phyloP scores from a whole-genome alignment of 2,888 invertebrate species.

The Lamellibrachia satsuma region DNA sequence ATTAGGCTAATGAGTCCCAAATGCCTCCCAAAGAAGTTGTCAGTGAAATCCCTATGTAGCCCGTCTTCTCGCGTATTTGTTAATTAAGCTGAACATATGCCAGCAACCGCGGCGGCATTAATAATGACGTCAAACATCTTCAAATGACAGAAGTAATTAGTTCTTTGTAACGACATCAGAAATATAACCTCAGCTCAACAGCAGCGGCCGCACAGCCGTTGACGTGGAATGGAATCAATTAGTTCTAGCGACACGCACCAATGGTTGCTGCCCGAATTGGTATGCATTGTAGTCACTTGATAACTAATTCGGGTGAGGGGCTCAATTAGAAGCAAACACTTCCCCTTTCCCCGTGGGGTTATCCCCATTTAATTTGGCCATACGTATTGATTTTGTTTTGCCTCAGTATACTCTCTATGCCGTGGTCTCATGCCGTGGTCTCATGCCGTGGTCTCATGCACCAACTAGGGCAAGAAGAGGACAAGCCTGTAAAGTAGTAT shows the following conservation, averaged over 20 bases:
- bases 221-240: background rate
- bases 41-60: background rate
- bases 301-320: background rate
- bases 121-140: background rate
- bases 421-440: no score
- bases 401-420: no score
- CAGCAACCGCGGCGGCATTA: background rate
- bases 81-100: background rate
- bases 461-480: no score
- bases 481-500: no score
- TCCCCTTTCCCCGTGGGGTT: no score
- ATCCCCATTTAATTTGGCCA: no score
- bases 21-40: background rate
- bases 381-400: no score
- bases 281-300: background rate
- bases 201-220: background rate
- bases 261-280: background rate
- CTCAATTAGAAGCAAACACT: background rate
- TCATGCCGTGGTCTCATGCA: no score
- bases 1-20: background rate
- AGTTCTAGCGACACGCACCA: background rate
- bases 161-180: background rate
- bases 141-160: background rate
- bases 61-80: background rate
- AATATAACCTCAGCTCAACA: background rate